Base-by-base conservation (phyloP, 2,888 invertebrate genomes). In the Nemotelus pantherinus region DNA sequence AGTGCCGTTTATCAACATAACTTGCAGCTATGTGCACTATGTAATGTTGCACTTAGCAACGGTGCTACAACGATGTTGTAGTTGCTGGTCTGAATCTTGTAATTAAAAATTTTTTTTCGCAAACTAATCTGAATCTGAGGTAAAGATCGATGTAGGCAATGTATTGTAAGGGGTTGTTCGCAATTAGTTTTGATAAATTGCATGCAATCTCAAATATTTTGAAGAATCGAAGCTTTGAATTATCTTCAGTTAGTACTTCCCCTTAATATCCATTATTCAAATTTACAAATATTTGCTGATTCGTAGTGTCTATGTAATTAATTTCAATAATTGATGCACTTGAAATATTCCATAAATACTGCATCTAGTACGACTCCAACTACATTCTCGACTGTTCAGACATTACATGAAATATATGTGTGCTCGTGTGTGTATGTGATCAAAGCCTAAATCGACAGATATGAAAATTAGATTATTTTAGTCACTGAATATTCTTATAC, bases 1-100 rank as follows among this genome's bases (percentile, higher is more conserved):
- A 60, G 47, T 60, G 60, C 48, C 60, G 47, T 74, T 74, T 74
- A 74, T 74, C 74, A 74, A 74, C 74, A 74, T 74, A 25, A 48
- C 60, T 72, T 57, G 50, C 3, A 60, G 70, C 70, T 41, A 50
- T 44, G 53, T 67, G 50, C 70, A 55, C n/a, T 39, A 3, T 53
- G 43, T 25, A 67, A 63, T 63, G 63, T 63, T 63, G 63, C 39
- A 71, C 25, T 60, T 47, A 9, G 45, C 39, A 41, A 58, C 72
- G 45, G 47, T 10, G 55, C 60, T 57, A 55, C 55, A 70, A 9
- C 3, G 9, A 63, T 25, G 57, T 25, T 10, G 41, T 25, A 25
- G 25, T 25, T 60, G 60, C 41, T 43, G 41, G 60, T 41, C 60
- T 60, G 60, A 2, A 50, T 68, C 67, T 48, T 58, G 60, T 74